Conservation (phyloP, 2,113 vertebrate species). For the Nibea coibor region DNA sequence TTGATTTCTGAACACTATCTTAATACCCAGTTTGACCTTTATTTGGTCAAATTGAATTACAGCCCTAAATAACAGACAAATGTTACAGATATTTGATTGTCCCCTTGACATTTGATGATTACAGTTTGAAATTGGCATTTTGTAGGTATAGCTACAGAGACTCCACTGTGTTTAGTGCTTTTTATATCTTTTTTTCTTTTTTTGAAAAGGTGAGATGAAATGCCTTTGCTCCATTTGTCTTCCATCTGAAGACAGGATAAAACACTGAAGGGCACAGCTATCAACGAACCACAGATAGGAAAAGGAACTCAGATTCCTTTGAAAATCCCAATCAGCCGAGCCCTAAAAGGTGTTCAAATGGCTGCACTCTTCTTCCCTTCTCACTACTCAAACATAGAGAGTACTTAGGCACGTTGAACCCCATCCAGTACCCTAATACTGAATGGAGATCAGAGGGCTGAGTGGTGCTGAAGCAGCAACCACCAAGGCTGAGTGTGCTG, state of each 20-base stretch:
- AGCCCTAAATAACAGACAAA: background rate
- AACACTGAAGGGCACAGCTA: slow-evolving; percentile 31
- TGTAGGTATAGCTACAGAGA: background rate
- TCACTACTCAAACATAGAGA: slow-evolving; percentile 39
- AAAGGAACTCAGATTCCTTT: slow-evolving; percentile 29
- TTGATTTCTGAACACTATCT: background rate
- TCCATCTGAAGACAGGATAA: slow-evolving; percentile 30
- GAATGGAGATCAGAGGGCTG: slow-evolving; percentile 36
- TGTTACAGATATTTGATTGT: background rate
- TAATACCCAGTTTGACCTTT: background rate
- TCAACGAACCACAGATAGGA: slow-evolving; percentile 13
- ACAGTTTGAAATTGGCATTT: background rate
- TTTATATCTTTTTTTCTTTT: background rate
- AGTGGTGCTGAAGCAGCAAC: slow-evolving; percentile 23
- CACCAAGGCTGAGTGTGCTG: background rate
- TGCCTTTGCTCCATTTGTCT: slow-evolving; percentile 14
- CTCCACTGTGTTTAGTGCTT: background rate
- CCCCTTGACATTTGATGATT: background rate
- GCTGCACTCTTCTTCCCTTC: slow-evolving; percentile 26
- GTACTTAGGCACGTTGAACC: slow-evolving; percentile 31
- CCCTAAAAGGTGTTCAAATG: slow-evolving; percentile 50
- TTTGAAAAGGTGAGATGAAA: slow-evolving; percentile 35
- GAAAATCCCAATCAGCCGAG: slow-evolving; percentile 45
- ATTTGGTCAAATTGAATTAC: background rate
- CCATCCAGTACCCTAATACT: background rate